Evolutionary conservation across 2,888 invertebrate species (phyloP).

Genomic region (Xanthorhoe designata): DNA sequence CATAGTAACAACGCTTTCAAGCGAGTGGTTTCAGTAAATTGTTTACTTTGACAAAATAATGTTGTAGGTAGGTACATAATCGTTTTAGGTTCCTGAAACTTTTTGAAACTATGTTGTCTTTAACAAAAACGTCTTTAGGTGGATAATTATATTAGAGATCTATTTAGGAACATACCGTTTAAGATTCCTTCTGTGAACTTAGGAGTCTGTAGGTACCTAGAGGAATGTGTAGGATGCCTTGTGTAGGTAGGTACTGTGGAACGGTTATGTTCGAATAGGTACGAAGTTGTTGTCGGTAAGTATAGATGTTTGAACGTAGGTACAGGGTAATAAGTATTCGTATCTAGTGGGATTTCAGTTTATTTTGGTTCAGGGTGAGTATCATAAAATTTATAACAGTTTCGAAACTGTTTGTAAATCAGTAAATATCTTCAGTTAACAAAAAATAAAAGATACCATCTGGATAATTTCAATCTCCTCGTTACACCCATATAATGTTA

Average conservation of each 20-base stretch:
- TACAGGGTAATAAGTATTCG: constrained; percentile 2
- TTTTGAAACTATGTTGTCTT: no score
- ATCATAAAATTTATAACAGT: constrained; percentile 6
- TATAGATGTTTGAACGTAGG: not conserved
- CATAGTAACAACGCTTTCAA: not conserved
- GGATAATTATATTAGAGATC: not conserved
- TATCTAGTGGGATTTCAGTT: not conserved
- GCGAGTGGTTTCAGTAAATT: not conserved
- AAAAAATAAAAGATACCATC: not conserved
- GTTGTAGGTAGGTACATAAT: no score
- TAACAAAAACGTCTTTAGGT: no score
- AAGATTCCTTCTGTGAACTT: not conserved
- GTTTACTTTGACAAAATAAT: no score
- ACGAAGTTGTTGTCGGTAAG: not conserved
- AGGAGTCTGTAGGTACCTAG: not conserved
- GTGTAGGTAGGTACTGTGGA: constrained; percentile 2
- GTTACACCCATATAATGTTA: not conserved
- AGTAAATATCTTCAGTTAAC: not conserved
- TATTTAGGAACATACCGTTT: not conserved
- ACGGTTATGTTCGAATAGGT: not conserved
- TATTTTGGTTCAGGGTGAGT: constrained; percentile 15
- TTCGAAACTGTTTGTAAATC: constrained; percentile 2
- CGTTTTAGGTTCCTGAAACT: no score
- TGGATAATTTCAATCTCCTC: not conserved
- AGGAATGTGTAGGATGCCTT: not conserved